phyloP scores from a whole-genome alignment of 2,888 invertebrate genomes.

The Alentia gelatinosa region DNA sequence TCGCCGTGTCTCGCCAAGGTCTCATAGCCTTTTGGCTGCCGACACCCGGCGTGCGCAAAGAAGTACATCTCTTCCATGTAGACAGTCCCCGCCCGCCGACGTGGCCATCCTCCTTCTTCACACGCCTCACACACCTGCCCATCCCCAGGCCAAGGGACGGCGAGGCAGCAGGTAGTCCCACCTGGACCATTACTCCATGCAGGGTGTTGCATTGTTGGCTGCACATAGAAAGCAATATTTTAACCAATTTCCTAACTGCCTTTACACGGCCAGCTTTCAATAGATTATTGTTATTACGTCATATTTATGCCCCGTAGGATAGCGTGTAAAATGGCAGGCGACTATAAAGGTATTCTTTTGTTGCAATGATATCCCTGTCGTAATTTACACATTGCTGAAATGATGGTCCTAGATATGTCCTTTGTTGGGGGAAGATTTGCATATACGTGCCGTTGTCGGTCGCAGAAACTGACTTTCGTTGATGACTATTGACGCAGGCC shows the following conservation, averaged over 20 bases:
- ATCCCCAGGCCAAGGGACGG: too few species aligned
- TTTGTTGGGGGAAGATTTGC: neutral
- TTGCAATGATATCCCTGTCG: neutral
- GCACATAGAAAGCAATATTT: neutral
- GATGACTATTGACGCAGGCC: neutral
- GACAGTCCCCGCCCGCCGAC: neutral
- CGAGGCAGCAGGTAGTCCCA: too few species aligned
- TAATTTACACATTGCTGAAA: neutral
- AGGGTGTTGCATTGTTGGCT: neutral
- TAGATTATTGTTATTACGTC: neutral
- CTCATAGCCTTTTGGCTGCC: too few species aligned
- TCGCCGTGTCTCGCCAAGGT: too few species aligned
- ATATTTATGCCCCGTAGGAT: neutral
- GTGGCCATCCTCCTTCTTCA: neutral
- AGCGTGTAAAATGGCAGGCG: neutral
- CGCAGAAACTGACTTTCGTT: neutral
- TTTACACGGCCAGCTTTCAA: neutral
- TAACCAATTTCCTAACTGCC: neutral
- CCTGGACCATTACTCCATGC: neutral
- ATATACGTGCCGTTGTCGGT: too few species aligned
- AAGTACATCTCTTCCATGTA: neutral
- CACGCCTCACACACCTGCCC: neutral
- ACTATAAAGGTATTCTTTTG: neutral
- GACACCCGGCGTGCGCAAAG: neutral
- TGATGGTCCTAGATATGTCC: neutral